Evolutionary conservation across 2,797 vertebrate species (phyloP), one percentile per base, ranked within the genome.

Genomic region (Ctenopoma multispine): DNA sequence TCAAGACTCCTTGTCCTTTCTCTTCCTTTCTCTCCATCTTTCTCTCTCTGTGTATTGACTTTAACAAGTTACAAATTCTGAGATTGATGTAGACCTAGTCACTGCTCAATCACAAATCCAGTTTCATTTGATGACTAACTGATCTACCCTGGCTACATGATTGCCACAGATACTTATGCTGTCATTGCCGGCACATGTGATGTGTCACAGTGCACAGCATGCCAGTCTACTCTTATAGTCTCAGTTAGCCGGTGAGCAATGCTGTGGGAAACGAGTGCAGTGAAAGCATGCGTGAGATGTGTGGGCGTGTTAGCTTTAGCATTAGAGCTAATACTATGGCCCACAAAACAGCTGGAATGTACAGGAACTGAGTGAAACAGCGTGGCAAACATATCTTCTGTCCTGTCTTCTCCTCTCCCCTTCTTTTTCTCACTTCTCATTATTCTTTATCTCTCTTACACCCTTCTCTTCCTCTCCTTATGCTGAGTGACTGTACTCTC

Each of bases 281-380:
- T 91, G 90, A 90, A 92, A 92, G 90, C 90, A 93, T 91, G 92
- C 89, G 73, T 93, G 90, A 90, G 89, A 89, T 91, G 85, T 65
- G 87, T 90, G 92, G 87, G 91, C 31, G 86, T 91, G 89, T 90
- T 89, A 81, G 84, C 83, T 88, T 91, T 92, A 88, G 89, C 63
- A 57, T 83, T 82, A 70, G 72, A 34, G 65, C 87, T 87, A 86
- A 84, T 71, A 77, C 80, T 89, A 86, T 88, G 91, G 87, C 83
- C 85, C 87, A 75, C 85, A 49, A 90, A 90, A 86, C 90, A 88
- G 90, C 86, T 88, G 90, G 93, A 93, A 93, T 93, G 87, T 80
- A 89, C 83, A 94, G 80, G 89, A 89, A 88, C 79, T 59, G 80
- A 89, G 89, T 84, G 85, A 92, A 90, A 86, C 64, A 14, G 70